Conservation (phyloP, 1,140 invertebrate genomes). For the Drosophila azteca region DNA sequence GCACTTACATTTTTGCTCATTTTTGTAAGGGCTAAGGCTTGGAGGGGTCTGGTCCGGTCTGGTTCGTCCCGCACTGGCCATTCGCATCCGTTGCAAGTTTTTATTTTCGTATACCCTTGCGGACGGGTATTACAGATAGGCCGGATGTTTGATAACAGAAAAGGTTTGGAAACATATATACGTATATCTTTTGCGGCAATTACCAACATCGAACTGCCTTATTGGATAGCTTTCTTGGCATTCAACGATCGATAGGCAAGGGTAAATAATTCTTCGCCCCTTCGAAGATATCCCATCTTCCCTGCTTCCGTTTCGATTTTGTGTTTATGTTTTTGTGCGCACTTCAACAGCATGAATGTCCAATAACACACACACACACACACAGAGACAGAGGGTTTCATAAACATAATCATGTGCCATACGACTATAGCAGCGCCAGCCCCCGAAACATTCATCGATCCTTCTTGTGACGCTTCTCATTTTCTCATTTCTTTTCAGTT, state of each 20-base stretch:
- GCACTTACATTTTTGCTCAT: conserved; percentile 6
- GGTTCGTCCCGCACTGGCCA: conserved; percentile 30
- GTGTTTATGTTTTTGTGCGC: conserved; percentile 77
- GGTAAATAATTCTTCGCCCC: too few species aligned
- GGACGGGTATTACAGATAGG: too few species aligned
- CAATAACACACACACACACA: conserved; percentile 39
- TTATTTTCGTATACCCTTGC: conserved; percentile 42
- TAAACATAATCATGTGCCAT: conserved; percentile 75
- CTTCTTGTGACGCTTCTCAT: conserved; percentile 37
- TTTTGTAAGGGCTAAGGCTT: conserved; percentile 26
- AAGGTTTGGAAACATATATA: too few species aligned
- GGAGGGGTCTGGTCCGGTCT: too few species aligned
- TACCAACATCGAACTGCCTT: too few species aligned
- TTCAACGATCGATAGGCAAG: too few species aligned
- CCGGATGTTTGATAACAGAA: too few species aligned
- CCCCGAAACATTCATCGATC: conserved; percentile 48
- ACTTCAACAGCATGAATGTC: conserved; percentile 67
- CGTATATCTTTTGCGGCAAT: too few species aligned
- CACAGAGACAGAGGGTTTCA: conserved; percentile 39
- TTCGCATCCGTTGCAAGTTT: conserved; percentile 63
- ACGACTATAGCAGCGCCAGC: conserved; percentile 42
- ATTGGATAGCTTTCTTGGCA: too few species aligned
- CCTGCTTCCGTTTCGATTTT: conserved; percentile 57
- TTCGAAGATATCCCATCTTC: too few species aligned
- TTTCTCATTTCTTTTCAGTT: conserved; percentile 44